Conservation (phyloP, 2,113 vertebrate species). For the Telmatochromis sp. region DNA sequence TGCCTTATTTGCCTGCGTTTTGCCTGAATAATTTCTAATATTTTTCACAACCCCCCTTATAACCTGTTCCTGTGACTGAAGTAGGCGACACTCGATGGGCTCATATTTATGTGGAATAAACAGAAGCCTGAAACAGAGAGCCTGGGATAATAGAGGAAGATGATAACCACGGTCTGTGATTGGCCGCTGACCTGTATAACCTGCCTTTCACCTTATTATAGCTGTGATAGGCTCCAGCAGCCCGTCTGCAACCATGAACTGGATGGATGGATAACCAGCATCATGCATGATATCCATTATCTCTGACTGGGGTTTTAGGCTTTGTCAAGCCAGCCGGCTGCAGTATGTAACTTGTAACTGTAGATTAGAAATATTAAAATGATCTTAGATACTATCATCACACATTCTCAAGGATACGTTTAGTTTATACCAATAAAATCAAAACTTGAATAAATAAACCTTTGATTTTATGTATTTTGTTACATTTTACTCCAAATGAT, state of each 20-base stretch:
- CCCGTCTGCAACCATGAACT: background rate
- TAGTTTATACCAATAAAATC: background rate
- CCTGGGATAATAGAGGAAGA: background rate
- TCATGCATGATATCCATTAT: background rate
- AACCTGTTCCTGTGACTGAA: background rate
- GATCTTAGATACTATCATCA: background rate
- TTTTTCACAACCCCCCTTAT: background rate
- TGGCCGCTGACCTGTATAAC: background rate
- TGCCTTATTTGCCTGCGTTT: background rate
- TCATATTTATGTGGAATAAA: background rate
- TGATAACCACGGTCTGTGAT: background rate
- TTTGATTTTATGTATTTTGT: background rate
- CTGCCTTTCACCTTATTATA: background rate
- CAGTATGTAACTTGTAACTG: background rate
- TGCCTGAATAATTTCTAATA: background rate
- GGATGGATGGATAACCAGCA: background rate
- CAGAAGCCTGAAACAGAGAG: background rate
- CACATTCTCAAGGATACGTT: background rate
- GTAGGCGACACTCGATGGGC: background rate
- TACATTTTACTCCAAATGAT: background rate
- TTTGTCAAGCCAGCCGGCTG: background rate
- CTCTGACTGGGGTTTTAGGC: background rate
- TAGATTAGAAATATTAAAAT: too few species aligned
- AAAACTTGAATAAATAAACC: background rate
- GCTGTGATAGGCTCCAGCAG: background rate